These are phyloP conservation scores for Poeciliopsis gracilis DNA, from an alignment of 2,797 vertebrate species.

Conservation along the genomic window DNA sequence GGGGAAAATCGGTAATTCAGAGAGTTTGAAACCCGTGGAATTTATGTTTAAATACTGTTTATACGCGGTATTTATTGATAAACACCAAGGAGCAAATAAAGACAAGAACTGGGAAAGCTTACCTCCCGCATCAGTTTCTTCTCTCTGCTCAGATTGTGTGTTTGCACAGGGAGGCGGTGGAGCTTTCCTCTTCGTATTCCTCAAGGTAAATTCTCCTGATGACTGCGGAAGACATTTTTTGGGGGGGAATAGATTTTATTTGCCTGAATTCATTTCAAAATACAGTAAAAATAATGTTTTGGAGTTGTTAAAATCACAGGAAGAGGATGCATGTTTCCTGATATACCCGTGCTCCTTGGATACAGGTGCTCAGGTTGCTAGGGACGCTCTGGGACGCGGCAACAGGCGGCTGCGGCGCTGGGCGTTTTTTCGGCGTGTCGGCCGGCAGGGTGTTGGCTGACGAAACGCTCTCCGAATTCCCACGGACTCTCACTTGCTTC, in stretches of 20 bases:
- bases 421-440: slow-evolving; percentile 88
- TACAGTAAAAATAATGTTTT: neutral
- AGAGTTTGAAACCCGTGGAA: slow-evolving; percentile 36
- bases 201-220: slow-evolving; percentile 79
- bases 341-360: slow-evolving; percentile 78
- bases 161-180: slow-evolving; percentile 83
- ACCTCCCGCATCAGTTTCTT: slow-evolving; percentile 63
- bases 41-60: slow-evolving; percentile 45
- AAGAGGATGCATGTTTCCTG: neutral
- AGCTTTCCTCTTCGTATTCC: slow-evolving; percentile 89
- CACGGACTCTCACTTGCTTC: slow-evolving; percentile 69
- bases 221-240: slow-evolving; percentile 42
- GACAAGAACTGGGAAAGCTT: slow-evolving; percentile 5
- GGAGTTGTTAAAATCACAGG: neutral
- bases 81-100: slow-evolving; percentile 40
- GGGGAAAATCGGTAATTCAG: slow-evolving; percentile 20
- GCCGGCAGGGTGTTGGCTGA: slow-evolving; percentile 72
- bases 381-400: slow-evolving; percentile 76
- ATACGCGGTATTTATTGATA: slow-evolving; percentile 37
- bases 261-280: neutral
- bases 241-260: neutral
- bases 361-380: slow-evolving; percentile 64
- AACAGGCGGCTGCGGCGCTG: slow-evolving; percentile 88
- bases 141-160: slow-evolving; percentile 43
- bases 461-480: slow-evolving; percentile 53